Conservation (phyloP, 2,113 vertebrate species). For the Thamnaconus septentrionalis region DNA sequence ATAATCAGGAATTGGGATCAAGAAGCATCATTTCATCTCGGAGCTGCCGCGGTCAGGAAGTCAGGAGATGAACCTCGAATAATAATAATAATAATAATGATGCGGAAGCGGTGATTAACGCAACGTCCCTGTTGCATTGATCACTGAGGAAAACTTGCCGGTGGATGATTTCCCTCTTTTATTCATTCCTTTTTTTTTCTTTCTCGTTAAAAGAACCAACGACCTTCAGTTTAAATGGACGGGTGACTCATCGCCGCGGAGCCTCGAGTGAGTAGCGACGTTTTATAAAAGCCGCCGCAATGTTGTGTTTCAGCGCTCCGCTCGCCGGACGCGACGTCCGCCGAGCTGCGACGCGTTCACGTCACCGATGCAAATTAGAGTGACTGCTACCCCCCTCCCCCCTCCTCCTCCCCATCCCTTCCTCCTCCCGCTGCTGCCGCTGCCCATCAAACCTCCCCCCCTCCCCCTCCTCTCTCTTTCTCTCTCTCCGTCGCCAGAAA, state of each 20-base stretch:
- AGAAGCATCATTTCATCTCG: no score
- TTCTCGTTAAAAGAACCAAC: neutral
- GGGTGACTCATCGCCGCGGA: neutral
- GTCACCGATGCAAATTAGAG: slow-evolving; percentile 72
- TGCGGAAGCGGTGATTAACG: no score
- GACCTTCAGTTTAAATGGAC: slow-evolving; percentile 10
- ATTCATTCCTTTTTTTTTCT: neutral
- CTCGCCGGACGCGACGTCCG: slow-evolving; percentile 41
- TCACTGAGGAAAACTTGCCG: no score
- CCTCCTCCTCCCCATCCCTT: no score
- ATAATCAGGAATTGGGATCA: no score
- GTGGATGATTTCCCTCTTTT: neutral
- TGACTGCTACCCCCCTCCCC: neutral
- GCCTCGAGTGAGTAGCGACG: no score
- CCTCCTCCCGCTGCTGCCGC: neutral
- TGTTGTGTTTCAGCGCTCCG: slow-evolving; percentile 1
- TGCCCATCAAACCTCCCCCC: neutral
- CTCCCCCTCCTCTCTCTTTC: neutral
- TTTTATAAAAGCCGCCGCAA: neutral
- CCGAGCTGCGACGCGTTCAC: slow-evolving; percentile 57
- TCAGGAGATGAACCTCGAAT: no score
- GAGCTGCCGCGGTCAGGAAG: no score
- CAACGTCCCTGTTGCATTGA: neutral
- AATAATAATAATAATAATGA: no score
- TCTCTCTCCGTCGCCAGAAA: neutral